Evolutionary conservation across 2,888 invertebrate genomes (phyloP).

Genomic region (Patella pellucida): DNA sequence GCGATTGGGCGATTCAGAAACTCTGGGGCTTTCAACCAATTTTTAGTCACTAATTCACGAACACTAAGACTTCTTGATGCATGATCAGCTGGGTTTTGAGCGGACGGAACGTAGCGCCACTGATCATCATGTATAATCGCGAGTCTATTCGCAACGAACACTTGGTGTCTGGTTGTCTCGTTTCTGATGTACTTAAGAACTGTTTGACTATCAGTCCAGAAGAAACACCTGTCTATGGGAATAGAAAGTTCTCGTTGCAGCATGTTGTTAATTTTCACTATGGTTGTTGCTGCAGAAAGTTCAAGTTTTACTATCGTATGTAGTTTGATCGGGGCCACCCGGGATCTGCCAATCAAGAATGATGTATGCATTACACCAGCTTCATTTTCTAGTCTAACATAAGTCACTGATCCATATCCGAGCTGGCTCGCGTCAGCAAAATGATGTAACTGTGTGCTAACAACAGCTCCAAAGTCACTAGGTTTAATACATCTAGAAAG

Average conservation of each 20-base stretch:
- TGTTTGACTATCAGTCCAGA: constrained; percentile 22
- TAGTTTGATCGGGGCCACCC: constrained; percentile 12
- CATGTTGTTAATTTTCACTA: constrained; percentile 16
- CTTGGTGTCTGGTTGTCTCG: constrained; percentile 10
- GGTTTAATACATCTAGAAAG: constrained; percentile 10
- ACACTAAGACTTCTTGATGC: not conserved
- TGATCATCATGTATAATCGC: constrained; percentile 1
- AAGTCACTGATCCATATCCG: constrained; percentile 13
- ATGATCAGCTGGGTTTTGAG: constrained; percentile 2
- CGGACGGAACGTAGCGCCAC: not conserved
- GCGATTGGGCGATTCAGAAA: not conserved
- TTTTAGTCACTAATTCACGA: not conserved
- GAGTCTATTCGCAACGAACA: constrained; percentile 18
- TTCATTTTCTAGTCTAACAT: not conserved
- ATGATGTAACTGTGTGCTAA: constrained; percentile 7
- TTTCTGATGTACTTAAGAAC: constrained; percentile 15
- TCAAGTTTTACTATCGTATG: constrained; percentile 12
- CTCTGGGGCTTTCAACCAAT: not conserved
- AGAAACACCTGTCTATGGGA: not conserved
- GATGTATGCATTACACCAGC: constrained; percentile 6
- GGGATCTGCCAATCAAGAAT: constrained; percentile 17
- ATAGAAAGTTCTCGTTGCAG: not conserved
- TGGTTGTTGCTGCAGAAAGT: constrained; percentile 12
- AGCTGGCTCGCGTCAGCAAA: not conserved
- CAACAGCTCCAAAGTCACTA: not conserved